These are phyloP conservation scores for Sparus aurata DNA, from an alignment of 2,797 vertebrate species.

Conservation along the genomic window DNA sequence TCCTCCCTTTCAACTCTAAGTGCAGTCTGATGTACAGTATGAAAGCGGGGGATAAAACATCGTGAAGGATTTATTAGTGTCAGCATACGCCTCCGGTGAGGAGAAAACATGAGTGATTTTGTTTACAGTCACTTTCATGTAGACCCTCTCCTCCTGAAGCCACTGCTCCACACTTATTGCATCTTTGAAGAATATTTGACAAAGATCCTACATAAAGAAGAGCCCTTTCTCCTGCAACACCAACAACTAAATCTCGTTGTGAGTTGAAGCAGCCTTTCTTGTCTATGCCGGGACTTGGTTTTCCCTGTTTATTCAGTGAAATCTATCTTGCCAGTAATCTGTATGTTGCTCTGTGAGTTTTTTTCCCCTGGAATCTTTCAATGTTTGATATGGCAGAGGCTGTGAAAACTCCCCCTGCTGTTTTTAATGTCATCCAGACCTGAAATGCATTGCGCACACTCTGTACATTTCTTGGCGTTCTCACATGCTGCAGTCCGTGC, in stretches of 20 bases:
- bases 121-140: constrained; percentile 40
- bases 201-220: constrained; percentile 15
- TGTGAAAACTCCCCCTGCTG: constrained; percentile 34
- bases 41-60: constrained; percentile 15
- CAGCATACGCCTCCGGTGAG: constrained; percentile 17
- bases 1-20: constrained; percentile 18
- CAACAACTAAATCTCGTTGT: background rate
- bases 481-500: constrained; percentile 12
- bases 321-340: constrained; percentile 27
- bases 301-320: constrained; percentile 29
- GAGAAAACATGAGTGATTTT: constrained; percentile 39
- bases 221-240: background rate
- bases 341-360: constrained; percentile 16
- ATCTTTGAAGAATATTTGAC: constrained; percentile 22
- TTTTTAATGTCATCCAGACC: constrained; percentile 38
- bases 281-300: background rate
- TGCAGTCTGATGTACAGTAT: constrained; percentile 44
- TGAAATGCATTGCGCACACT: constrained; percentile 2
- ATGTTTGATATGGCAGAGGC: constrained; percentile 49
- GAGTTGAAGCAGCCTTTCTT: background rate
- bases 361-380: constrained; percentile 34
- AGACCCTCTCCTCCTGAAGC: constrained; percentile 11
- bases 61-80: constrained; percentile 45
- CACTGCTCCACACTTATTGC: background rate
- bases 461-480: constrained; percentile 10